These are phyloP conservation scores for Epinephelus coioides DNA, from an alignment of 2,797 vertebrate genomes.

Conservation along the genomic window DNA sequence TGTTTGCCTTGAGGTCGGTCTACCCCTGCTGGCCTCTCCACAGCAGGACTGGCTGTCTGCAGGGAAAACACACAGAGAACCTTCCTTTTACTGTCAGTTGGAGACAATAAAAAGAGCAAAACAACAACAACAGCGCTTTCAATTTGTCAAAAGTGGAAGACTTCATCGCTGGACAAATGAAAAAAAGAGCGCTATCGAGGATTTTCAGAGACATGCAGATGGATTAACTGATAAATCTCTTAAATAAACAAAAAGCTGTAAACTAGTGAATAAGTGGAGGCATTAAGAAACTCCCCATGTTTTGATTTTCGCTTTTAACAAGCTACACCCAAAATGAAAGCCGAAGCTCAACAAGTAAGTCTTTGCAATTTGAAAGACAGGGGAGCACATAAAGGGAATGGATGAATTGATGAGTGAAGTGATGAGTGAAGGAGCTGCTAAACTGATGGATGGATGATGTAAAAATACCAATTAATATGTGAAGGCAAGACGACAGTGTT, in stretches of 20 bases:
- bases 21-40: constrained; percentile 59
- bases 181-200: not conserved
- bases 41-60: constrained; percentile 64
- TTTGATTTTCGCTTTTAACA: constrained; percentile 28
- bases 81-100: constrained; percentile 30
- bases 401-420: constrained; percentile 42
- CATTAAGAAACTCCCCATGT: not conserved
- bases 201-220: not conserved
- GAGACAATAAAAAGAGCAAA: constrained; percentile 5
- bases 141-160: not conserved
- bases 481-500: constrained; percentile 53
- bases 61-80: constrained; percentile 52
- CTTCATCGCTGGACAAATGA: not conserved
- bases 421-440: constrained; percentile 47
- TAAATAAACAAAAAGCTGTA: not conserved
- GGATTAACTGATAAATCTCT: constrained; percentile 4
- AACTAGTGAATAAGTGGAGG: constrained; percentile 2
- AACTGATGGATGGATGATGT: constrained; percentile 61
- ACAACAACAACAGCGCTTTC: not conserved
- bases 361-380: constrained; percentile 21
- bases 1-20: constrained; percentile 68
- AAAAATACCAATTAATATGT: constrained; percentile 65
- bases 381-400: not conserved
- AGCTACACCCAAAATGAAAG: not conserved
- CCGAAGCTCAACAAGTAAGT: constrained; percentile 20